Percentiles rank a stretch among this genome's conserved stretches.
Conservation (phyloP, 2,888 invertebrate genomes). For the Idaea dimidiata region DNA sequence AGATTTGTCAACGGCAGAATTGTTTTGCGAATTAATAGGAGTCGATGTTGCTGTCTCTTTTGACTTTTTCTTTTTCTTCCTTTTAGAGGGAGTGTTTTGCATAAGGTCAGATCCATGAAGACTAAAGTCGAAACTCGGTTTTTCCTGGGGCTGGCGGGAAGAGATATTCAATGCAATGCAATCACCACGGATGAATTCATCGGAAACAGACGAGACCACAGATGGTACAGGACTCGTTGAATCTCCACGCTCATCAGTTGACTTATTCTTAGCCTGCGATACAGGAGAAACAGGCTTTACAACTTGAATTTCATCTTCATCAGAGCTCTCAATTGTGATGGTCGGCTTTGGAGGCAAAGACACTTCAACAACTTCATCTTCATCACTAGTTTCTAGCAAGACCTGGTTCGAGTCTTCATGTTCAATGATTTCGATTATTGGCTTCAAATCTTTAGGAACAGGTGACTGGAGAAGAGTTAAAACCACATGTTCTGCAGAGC, state of each 20-base stretch:
- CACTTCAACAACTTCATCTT: slow-evolving; percentile 74
- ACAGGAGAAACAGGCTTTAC: slow-evolving; percentile 35
- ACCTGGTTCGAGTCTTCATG: slow-evolving; percentile 44
- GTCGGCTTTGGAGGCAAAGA: slow-evolving; percentile 71
- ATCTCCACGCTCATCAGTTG: slow-evolving; percentile 45
- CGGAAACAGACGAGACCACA: slow-evolving; percentile 72
- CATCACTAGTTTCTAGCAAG: slow-evolving; percentile 67
- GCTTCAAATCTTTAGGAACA: slow-evolving; percentile 50
- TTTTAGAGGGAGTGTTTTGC: slow-evolving; percentile 58
- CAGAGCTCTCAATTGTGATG: slow-evolving; percentile 74
- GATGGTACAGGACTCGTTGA: slow-evolving; percentile 73
- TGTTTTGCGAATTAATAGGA: slow-evolving; percentile 36
- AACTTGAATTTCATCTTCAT: slow-evolving; percentile 62
- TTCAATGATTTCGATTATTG: slow-evolving; percentile 61
- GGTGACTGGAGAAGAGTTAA: slow-evolving; percentile 59
- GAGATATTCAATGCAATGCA: slow-evolving; percentile 75
- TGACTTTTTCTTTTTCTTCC: slow-evolving; percentile 66
- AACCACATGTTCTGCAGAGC: slow-evolving; percentile 38
- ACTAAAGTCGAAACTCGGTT: slow-evolving; percentile 72
- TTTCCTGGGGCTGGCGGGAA: slow-evolving; percentile 50
- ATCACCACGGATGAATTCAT: slow-evolving; percentile 74
- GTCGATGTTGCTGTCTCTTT: slow-evolving; percentile 59
- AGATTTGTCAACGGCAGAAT: slow-evolving; percentile 26
- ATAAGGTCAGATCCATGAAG: slow-evolving; percentile 70
- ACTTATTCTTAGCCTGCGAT: slow-evolving; percentile 33